Conservation (phyloP, 2,113 vertebrate species). For the Thinocorus orbignyianus region DNA sequence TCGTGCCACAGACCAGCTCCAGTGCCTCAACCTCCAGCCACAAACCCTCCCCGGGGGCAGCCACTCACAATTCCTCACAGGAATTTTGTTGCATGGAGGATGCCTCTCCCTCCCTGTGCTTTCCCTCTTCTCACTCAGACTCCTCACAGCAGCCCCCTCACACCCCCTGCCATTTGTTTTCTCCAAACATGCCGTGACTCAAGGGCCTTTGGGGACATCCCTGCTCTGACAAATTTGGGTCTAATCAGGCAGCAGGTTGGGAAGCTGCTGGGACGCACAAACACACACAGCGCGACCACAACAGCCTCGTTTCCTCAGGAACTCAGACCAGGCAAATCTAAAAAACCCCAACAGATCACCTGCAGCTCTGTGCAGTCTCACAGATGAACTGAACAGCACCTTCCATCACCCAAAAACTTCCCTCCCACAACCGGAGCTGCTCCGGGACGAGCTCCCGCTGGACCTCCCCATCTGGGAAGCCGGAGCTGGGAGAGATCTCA, state of each 20-base stretch:
- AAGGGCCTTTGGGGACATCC: neutral
- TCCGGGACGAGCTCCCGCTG: neutral
- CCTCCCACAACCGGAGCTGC: neutral
- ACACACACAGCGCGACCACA: neutral
- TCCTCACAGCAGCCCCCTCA: neutral
- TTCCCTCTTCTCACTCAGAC: neutral
- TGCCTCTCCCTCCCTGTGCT: neutral
- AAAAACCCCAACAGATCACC: neutral
- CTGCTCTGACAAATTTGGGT: neutral
- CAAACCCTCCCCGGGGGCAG: neutral
- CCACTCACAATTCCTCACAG: rapidly evolving
- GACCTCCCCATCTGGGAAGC: neutral
- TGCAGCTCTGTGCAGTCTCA: rapidly evolving
- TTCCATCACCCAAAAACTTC: neutral
- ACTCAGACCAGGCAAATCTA: neutral
- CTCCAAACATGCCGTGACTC: neutral
- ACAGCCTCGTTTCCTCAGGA: rapidly evolving
- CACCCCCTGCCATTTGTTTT: neutral
- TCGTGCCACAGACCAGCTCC: neutral
- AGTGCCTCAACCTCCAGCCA: neutral
- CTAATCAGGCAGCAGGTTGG: neutral
- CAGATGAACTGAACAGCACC: rapidly evolving
- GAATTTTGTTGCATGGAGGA: neutral
- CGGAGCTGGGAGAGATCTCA: neutral
- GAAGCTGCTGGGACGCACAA: neutral